Percentiles rank a stretch among this genome's conserved stretches.
Evolutionary conservation across 2,797 vertebrate species (phyloP).

Genomic region (Peromyscus melanophrys): DNA sequence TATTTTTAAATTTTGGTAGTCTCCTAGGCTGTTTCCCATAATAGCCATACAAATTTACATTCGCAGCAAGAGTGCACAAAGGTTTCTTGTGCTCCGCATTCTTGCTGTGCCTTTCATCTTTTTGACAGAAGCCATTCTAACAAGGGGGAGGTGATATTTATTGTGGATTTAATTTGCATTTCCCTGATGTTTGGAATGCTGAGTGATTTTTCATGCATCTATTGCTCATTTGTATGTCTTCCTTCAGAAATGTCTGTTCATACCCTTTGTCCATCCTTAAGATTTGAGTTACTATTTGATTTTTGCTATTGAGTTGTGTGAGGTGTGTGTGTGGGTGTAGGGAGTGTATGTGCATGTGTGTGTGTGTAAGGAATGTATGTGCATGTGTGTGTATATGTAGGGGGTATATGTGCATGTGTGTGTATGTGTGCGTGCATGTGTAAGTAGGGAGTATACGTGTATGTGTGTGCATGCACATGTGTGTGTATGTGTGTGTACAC

Average conservation of each 20-base stretch:
- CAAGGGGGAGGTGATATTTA: slow-evolving; percentile 2
- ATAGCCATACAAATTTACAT: not conserved
- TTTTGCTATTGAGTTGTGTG: not conserved
- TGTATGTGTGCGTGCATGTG: not conserved
- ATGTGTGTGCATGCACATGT: too few relatives aligned
- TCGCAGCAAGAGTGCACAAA: not conserved
- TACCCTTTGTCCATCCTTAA: not conserved
- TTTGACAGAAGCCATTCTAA: slow-evolving; percentile 43
- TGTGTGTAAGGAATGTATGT: not conserved
- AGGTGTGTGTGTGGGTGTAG: not conserved
- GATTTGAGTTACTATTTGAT: not conserved
- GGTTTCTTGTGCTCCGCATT: not conserved
- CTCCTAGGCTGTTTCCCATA: slow-evolving; percentile 28
- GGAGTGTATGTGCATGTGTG: too few relatives aligned
- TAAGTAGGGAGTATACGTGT: not conserved
- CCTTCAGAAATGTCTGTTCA: not conserved
- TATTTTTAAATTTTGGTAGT: not conserved
- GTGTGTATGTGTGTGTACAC: not conserved
- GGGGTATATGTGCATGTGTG: not conserved
- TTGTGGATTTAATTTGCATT: slow-evolving; percentile 47
- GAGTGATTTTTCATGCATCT: slow-evolving; percentile 27
- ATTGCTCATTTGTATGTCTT: not conserved
- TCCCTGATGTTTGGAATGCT: slow-evolving; percentile 8
- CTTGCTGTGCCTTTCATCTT: slow-evolving; percentile 24
- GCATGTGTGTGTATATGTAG: not conserved